Conservation (phyloP, 2,888 invertebrate species). For the Drosophila rellima region DNA sequence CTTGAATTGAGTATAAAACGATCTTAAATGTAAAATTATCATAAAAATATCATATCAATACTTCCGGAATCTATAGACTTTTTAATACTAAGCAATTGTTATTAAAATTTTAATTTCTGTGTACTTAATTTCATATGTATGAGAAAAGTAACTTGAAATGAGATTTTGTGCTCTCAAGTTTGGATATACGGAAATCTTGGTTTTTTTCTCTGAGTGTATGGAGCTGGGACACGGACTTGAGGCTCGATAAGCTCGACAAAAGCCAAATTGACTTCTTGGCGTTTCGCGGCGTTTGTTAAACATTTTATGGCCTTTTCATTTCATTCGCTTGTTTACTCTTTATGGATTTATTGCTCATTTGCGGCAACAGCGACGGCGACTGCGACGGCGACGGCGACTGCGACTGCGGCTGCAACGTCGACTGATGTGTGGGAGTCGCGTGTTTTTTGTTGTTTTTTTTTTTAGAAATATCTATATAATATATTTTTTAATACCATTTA, state of each 20-base stretch:
- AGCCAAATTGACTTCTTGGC: constrained; percentile 37
- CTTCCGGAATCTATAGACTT: no score
- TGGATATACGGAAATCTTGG: no score
- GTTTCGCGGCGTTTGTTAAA: constrained; percentile 38
- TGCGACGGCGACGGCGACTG: neutral
- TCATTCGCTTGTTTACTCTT: constrained; percentile 34
- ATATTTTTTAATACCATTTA: constrained; percentile 1
- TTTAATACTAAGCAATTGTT: no score
- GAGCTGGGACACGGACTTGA: constrained; percentile 11
- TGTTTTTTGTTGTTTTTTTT: neutral
- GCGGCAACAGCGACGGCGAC: constrained; percentile 1
- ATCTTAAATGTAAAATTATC: no score
- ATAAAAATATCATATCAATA: no score
- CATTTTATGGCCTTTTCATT: constrained; percentile 48
- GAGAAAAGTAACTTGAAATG: no score
- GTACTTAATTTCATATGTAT: no score
- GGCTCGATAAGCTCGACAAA: constrained; percentile 4
- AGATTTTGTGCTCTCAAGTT: no score
- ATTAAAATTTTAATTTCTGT: no score
- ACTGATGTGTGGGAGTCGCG: constrained; percentile 25
- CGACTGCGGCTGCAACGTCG: no score
- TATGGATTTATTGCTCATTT: constrained; percentile 46
- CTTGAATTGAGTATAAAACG: no score
- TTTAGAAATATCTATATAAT: constrained; percentile 1
- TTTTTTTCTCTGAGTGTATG: no score